These are phyloP conservation scores for Carassius gibelio DNA, from an alignment of 2,113 vertebrate genomes.

Conservation along the genomic window DNA sequence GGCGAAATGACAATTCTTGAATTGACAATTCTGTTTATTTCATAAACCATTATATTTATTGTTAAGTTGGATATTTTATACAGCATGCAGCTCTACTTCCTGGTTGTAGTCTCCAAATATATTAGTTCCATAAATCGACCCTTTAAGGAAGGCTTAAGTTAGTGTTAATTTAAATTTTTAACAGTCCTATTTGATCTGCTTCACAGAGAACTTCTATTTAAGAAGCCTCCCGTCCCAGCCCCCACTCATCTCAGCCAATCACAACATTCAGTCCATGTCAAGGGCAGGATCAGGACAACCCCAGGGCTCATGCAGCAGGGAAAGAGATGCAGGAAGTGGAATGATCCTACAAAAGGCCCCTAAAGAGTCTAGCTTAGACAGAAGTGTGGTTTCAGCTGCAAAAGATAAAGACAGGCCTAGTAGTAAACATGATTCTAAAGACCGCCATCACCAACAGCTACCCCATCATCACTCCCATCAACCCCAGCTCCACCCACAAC, in stretches of 20 bases:
- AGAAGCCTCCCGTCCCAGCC: conserved; percentile 92
- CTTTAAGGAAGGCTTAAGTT: not conserved
- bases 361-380: conserved; percentile 80
- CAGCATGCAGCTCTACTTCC: not conserved
- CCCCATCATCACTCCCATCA: conserved; percentile 68
- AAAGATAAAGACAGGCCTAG: conserved; percentile 85
- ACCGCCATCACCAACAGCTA: conserved; percentile 83
- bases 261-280: conserved; percentile 85
- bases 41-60: not conserved
- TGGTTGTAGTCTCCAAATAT: conserved; percentile 21
- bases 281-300: conserved; percentile 82
- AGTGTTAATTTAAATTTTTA: not conserved
- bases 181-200: conserved; percentile 48
- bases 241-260: conserved; percentile 87
- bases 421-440: conserved; percentile 81
- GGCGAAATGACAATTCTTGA: conserved; percentile 51
- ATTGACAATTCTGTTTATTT: not conserved
- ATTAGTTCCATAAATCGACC: not conserved
- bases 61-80: not conserved
- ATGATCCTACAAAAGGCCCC: conserved; percentile 78
- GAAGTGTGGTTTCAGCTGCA: conserved; percentile 77
- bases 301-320: conserved; percentile 87
- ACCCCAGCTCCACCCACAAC: conserved; percentile 77
- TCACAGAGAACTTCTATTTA: conserved; percentile 95
- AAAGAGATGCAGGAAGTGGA: conserved; percentile 80